Percentiles rank a stretch among this genome's conserved stretches.
Conservation (phyloP, 2,797 vertebrate species). For the Zalophus californianus region DNA sequence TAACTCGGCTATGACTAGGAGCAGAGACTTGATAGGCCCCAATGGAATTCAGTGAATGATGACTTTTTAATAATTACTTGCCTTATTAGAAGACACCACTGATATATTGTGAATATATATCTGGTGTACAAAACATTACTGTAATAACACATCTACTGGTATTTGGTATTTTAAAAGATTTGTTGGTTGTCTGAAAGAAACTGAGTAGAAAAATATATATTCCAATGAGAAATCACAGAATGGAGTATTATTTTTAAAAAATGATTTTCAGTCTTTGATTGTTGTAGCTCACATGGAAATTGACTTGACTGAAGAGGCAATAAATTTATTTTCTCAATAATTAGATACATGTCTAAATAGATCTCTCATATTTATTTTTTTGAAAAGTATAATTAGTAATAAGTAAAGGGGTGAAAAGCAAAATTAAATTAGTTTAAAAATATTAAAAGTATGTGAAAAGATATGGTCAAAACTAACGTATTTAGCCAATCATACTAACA, state of each 20-base stretch:
- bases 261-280: not conserved
- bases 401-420: not conserved
- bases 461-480: not conserved
- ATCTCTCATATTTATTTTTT: not conserved
- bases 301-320: not conserved
- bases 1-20: not conserved
- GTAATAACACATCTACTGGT: not conserved
- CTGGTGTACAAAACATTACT: not conserved
- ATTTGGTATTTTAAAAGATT: not conserved
- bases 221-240: not conserved
- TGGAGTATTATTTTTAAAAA: not conserved
- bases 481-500: not conserved
- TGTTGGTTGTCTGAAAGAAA: not conserved
- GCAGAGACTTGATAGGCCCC: not conserved
- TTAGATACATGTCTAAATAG: not conserved
- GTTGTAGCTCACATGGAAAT: not conserved
- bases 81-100: not conserved
- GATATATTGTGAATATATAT: not conserved
- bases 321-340: not conserved
- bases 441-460: constrained; percentile 1
- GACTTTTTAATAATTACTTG: not conserved
- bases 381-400: not conserved
- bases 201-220: not conserved
- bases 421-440: not conserved
- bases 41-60: not conserved